A percentile compares a stretch with the other conserved stretches of the same genome.
Conservation (phyloP, 2,113 vertebrate genomes). For the Salvelinus sp. region DNA sequence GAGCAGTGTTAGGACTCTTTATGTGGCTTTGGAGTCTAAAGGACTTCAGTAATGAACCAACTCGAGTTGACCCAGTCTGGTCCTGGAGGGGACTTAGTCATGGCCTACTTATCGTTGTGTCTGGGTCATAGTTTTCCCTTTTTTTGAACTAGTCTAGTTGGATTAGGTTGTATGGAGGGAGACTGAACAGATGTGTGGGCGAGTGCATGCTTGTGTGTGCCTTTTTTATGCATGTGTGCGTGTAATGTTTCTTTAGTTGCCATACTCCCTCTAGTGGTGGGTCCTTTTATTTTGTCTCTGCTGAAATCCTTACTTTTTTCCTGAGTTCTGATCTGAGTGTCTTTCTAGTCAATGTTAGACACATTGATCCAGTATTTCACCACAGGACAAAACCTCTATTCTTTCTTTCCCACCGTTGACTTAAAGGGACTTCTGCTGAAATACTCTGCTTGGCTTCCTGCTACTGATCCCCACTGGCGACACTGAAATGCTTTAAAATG, state of each 20-base stretch:
- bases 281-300: too few species aligned
- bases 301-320: not conserved
- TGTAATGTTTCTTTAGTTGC: not conserved
- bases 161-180: too few species aligned
- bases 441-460: slow-evolving; percentile 31
- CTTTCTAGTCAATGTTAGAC: too few species aligned
- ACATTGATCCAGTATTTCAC: too few species aligned
- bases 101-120: not conserved
- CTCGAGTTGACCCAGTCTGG: not conserved
- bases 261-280: too few species aligned
- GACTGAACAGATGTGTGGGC: not conserved
- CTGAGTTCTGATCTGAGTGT: too few species aligned
- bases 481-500: slow-evolving; percentile 39
- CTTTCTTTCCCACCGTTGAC: too few species aligned
- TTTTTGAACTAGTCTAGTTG: not conserved
- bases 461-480: slow-evolving; percentile 28
- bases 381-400: too few species aligned
- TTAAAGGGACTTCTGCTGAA: not conserved
- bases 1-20: slow-evolving; percentile 9
- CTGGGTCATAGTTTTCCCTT: slow-evolving; percentile 31
- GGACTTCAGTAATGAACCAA: slow-evolving; percentile 38
- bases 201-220: not conserved
- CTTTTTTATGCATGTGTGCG: not conserved
- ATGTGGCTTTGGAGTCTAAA: slow-evolving; percentile 44
- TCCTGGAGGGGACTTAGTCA: not conserved